Percentiles rank a stretch among this genome's conserved stretches.
Conservation (phyloP, 2,888 invertebrate species). For the Papilio demoleus region DNA sequence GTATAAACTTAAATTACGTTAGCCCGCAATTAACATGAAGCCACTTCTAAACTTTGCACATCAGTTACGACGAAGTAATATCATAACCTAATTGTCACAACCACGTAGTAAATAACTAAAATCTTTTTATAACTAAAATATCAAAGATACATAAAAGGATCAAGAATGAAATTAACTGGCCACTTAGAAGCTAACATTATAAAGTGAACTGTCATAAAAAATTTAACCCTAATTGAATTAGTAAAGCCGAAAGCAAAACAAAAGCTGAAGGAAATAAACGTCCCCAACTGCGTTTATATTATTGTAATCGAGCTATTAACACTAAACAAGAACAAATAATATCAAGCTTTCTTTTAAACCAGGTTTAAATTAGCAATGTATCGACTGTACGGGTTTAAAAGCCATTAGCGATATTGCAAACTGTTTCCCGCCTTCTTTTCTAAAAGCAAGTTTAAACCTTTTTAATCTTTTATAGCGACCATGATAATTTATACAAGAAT, state of each 20-base stretch:
- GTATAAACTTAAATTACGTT: constrained; percentile 19
- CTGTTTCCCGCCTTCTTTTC: not conserved
- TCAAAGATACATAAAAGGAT: not conserved
- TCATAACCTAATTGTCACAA: not conserved
- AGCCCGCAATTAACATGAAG: constrained; percentile 12
- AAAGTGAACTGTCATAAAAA: too few species aligned
- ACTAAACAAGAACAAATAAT: not conserved
- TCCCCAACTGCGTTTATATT: not conserved
- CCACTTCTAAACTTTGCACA: constrained; percentile 2
- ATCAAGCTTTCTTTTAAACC: constrained; percentile 1
- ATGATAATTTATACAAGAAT: not conserved
- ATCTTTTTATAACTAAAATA: not conserved
- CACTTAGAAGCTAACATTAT: not conserved
- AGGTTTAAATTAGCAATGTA: not conserved
- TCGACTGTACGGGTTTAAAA: not conserved
- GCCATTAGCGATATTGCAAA: not conserved
- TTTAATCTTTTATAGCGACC: not conserved
- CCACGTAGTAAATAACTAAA: not conserved
- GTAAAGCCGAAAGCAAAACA: too few species aligned
- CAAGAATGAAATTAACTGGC: not conserved
- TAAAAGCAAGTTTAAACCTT: constrained; percentile 9
- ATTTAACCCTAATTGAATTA: too few species aligned
- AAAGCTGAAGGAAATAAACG: not conserved
- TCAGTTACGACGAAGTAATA: not conserved
- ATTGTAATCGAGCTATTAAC: not conserved